These are phyloP conservation scores for Drosophila pseudotakahashii DNA, from an alignment of 2,888 invertebrate species.

Conservation along the genomic window DNA sequence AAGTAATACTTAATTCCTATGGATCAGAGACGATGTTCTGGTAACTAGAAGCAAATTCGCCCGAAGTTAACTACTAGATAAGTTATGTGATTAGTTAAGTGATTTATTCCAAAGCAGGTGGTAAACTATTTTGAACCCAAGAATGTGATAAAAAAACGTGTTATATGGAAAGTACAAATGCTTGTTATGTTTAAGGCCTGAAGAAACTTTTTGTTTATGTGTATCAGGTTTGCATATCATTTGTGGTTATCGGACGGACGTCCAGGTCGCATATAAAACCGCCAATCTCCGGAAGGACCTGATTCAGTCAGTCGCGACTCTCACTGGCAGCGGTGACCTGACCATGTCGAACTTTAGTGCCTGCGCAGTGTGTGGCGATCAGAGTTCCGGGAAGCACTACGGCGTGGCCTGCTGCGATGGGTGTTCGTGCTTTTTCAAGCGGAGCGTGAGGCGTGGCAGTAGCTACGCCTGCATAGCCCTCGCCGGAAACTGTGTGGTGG, in stretches of 20 bases:
- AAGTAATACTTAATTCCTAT: too few relatives aligned
- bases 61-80: too few relatives aligned
- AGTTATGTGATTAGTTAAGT: too few relatives aligned
- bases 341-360: constrained; percentile 56
- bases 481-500: constrained; percentile 90
- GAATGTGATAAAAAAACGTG: too few relatives aligned
- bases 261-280: constrained; percentile 55
- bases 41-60: too few relatives aligned
- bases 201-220: not conserved
- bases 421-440: constrained; percentile 95
- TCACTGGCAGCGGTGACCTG: constrained; percentile 14
- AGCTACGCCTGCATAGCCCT: constrained; percentile 92
- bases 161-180: too few relatives aligned
- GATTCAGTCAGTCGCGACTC: constrained; percentile 32
- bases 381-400: constrained; percentile 93
- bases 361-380: constrained; percentile 93
- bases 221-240: constrained; percentile 79
- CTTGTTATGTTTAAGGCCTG: too few relatives aligned
- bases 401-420: constrained; percentile 94
- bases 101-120: too few relatives aligned
- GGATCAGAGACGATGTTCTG: too few relatives aligned
- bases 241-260: constrained; percentile 51
- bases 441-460: constrained; percentile 90
- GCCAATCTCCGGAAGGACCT: constrained; percentile 34
- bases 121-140: too few relatives aligned